A percentile compares a stretch with the other conserved stretches of the same genome.
These are phyloP conservation scores for Probaryconus sp. DNA, from an alignment of 1,140 invertebrate species.

Conservation along the genomic window DNA sequence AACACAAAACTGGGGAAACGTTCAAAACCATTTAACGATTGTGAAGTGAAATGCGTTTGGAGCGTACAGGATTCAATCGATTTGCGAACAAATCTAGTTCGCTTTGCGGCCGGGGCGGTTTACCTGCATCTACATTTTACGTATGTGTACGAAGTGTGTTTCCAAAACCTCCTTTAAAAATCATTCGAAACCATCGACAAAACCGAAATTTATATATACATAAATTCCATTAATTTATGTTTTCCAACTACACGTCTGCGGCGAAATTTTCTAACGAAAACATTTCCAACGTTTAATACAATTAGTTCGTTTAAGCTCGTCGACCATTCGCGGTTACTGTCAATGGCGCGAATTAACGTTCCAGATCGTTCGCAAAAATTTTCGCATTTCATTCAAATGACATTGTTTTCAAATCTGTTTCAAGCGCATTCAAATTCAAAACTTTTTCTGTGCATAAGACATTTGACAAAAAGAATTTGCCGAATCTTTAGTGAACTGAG, in stretches of 20 bases:
- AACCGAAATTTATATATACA: constrained; percentile 55
- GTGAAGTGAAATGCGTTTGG: constrained; percentile 48
- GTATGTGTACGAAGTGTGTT: constrained; percentile 24
- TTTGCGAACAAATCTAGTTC: constrained; percentile 60
- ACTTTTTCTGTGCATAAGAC: too few species aligned
- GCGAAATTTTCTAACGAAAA: too few species aligned
- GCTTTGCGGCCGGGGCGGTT: constrained; percentile 52
- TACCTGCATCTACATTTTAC: constrained; percentile 39
- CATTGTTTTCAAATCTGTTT: too few species aligned
- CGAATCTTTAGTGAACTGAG: too few species aligned
- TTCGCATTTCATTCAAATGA: too few species aligned
- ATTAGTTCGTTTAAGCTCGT: too few species aligned
- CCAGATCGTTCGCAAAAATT: too few species aligned
- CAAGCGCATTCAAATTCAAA: too few species aligned
- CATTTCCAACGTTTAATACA: too few species aligned
- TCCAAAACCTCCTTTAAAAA: constrained; percentile 39
- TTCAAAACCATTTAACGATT: constrained; percentile 46
- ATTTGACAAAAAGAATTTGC: too few species aligned
- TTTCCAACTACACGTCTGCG: constrained; percentile 14
- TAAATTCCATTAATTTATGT: constrained; percentile 46
- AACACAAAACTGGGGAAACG: constrained; percentile 40
- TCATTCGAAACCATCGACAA: constrained; percentile 32
- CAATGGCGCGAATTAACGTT: too few species aligned
- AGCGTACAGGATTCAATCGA: constrained; percentile 52
- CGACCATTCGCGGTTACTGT: too few species aligned